Evolutionary conservation across 92 coral and sea anemone genomes (phyloP).

Genomic region (Siderastrea siderea): DNA sequence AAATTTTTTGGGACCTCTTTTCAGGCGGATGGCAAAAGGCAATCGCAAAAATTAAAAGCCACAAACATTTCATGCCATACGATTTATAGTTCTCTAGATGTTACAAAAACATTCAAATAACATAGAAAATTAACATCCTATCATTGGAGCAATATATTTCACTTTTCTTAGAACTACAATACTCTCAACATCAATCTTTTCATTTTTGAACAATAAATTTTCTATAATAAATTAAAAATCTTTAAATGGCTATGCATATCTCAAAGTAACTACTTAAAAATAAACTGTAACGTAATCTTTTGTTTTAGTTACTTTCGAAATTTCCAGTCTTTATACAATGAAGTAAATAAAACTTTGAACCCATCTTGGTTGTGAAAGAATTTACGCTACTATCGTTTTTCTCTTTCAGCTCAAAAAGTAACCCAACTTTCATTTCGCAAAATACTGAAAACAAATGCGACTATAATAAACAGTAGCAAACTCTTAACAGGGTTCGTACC

Average conservation of each 20-base stretch:
- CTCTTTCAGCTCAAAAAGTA: background rate
- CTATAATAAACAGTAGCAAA: too few relatives aligned
- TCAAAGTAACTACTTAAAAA: constrained; percentile 21
- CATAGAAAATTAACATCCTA: too few relatives aligned
- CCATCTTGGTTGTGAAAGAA: background rate
- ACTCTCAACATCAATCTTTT: background rate
- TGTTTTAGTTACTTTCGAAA: constrained; percentile 2
- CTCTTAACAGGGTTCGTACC: too few relatives aligned
- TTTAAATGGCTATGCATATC: constrained; percentile 33
- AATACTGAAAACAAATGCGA: background rate
- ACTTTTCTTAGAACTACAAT: background rate
- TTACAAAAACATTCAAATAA: too few relatives aligned
- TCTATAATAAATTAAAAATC: constrained; percentile 44
- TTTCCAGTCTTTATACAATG: constrained; percentile 20
- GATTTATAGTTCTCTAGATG: too few relatives aligned
- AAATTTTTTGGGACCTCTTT: too few relatives aligned
- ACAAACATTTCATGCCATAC: too few relatives aligned
- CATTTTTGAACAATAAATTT: constrained; percentile 20
- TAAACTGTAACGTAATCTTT: constrained; percentile 5
- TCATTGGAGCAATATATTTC: background rate
- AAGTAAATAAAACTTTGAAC: constrained; percentile 16
- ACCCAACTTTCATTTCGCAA: background rate
- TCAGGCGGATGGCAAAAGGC: too few relatives aligned
- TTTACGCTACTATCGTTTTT: background rate
- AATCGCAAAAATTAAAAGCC: too few relatives aligned